phyloP scores from a whole-genome alignment of 2,888 invertebrate species.

The Epirrhoe alternata region DNA sequence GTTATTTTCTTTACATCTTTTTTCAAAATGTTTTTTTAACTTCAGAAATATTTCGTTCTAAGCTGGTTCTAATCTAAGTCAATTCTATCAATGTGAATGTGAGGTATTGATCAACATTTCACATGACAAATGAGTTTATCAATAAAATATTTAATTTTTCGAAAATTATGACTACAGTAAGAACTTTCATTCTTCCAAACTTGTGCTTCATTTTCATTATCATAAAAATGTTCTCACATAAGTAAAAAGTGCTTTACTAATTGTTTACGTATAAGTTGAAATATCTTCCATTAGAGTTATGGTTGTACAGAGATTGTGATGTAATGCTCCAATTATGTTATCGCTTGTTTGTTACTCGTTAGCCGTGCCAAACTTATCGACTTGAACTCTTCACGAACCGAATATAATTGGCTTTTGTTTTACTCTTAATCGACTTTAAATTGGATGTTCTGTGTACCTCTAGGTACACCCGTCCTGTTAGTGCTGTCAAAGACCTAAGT shows the following conservation, averaged over 20 bases:
- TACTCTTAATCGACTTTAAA: background rate
- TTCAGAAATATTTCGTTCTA: background rate
- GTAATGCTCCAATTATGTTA: conserved; percentile 61
- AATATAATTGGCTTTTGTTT: background rate
- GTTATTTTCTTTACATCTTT: background rate
- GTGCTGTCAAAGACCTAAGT: too few relatives aligned
- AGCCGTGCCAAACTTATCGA: conserved; percentile 64
- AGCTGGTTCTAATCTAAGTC: too few relatives aligned
- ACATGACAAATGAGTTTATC: too few relatives aligned
- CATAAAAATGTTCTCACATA: background rate
- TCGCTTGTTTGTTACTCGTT: conserved; percentile 63
- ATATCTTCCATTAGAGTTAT: conserved; percentile 74
- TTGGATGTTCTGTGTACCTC: too few relatives aligned
- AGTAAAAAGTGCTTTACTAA: conserved; percentile 24
- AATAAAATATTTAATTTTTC: too few relatives aligned
- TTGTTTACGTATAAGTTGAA: conserved; percentile 52
- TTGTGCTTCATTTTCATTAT: background rate
- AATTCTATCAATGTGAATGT: background rate
- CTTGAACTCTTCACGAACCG: conserved; percentile 36
- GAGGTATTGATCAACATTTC: too few relatives aligned
- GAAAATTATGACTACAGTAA: too few relatives aligned
- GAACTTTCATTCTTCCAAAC: background rate
- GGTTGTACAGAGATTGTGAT: conserved; percentile 69
- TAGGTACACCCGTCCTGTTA: too few relatives aligned
- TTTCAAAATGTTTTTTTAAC: background rate